A percentile compares a stretch with the other conserved stretches of the same genome.
These are phyloP conservation scores for Gymnoscopelus braueri DNA, from an alignment of 2,797 vertebrate genomes.

Conservation along the genomic window DNA sequence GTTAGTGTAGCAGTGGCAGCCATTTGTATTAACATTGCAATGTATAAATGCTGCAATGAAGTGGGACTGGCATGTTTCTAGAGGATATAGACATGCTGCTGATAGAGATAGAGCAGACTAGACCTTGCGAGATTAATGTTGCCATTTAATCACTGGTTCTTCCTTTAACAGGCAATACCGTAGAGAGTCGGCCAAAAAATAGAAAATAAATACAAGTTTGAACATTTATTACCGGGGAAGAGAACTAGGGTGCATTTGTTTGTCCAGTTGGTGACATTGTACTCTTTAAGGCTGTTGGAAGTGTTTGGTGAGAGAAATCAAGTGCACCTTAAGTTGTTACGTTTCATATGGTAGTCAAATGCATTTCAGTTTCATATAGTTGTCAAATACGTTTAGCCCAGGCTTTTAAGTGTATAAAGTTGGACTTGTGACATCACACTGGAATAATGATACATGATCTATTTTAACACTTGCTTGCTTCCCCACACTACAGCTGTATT, in stretches of 20 bases:
- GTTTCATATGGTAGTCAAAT: too few relatives aligned
- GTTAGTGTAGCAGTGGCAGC: slow-evolving; percentile 40
- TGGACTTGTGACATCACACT: too few relatives aligned
- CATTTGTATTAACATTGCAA: slow-evolving; percentile 47
- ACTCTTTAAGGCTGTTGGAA: slow-evolving; percentile 16
- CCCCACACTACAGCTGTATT: too few relatives aligned
- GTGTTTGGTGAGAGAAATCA: slow-evolving; percentile 12
- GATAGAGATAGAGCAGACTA: slow-evolving; percentile 8
- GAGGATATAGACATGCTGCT: slow-evolving; percentile 46
- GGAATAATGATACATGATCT: too few relatives aligned
- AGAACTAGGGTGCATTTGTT: slow-evolving; percentile 10
- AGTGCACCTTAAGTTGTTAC: too few relatives aligned
- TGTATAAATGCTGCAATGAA: slow-evolving; percentile 33
- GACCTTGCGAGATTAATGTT: slow-evolving; percentile 28
- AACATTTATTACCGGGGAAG: slow-evolving; percentile 15
- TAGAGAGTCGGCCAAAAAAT: slow-evolving; percentile 1
- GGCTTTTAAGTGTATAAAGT: too few relatives aligned
- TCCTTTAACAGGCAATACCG: slow-evolving; percentile 53
- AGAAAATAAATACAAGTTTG: slow-evolving; percentile 13
- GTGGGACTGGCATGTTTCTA: slow-evolving; percentile 50
- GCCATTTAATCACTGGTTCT: slow-evolving; percentile 61
- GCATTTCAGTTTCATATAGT: too few relatives aligned
- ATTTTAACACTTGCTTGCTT: too few relatives aligned
- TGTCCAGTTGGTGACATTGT: slow-evolving; percentile 14
- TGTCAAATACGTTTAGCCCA: too few relatives aligned